phyloP scores from a whole-genome alignment of 2,113 vertebrate genomes.

The Cyanoderma ruficeps region DNA sequence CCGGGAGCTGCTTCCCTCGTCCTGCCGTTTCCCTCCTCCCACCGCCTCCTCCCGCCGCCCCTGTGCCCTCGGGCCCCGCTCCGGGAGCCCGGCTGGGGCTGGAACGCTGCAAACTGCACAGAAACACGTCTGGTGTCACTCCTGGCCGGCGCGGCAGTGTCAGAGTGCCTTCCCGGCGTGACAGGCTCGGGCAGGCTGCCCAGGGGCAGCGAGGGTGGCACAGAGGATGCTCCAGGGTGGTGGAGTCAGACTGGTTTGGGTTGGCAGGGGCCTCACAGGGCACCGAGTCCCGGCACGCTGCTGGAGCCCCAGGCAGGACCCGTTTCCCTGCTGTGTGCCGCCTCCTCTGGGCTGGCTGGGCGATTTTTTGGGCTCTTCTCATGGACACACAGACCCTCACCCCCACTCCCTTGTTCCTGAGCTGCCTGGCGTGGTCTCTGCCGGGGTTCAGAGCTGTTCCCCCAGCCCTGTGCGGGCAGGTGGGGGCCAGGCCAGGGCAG shows the following conservation, averaged over 20 bases:
- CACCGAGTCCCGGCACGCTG: background rate
- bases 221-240: background rate
- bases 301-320: background rate
- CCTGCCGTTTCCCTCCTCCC: background rate
- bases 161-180: fast-evolving
- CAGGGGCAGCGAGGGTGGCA: fast-evolving
- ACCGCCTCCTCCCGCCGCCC: background rate
- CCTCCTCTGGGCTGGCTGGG: background rate
- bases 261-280: background rate
- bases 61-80: background rate
- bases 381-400: background rate
- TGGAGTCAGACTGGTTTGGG: fast-evolving
- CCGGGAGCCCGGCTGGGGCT: background rate
- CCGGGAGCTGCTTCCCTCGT: background rate
- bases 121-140: background rate
- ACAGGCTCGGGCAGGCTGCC: background rate
- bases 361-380: background rate
- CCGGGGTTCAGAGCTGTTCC: background rate
- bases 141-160: background rate
- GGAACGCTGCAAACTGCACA: fast-evolving
- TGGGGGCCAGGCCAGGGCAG: too few species aligned
- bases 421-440: background rate
- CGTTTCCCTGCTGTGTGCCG: background rate
- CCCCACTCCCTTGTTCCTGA: background rate
- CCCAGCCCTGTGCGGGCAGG: background rate